Conservation (phyloP, 2,888 invertebrate species). For the Neria commutata region DNA sequence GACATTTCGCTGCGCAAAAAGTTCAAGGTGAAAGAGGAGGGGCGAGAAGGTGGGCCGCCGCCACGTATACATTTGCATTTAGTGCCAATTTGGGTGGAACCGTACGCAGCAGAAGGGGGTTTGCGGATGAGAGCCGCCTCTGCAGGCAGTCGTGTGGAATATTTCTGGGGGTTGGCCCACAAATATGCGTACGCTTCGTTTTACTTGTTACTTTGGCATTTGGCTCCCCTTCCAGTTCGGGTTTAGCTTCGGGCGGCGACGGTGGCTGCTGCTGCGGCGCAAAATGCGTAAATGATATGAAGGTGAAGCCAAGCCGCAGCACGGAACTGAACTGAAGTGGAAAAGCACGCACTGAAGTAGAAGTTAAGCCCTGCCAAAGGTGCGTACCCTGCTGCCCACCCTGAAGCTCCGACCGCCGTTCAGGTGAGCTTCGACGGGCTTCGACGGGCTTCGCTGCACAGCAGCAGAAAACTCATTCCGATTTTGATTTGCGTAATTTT, state of each 20-base stretch:
- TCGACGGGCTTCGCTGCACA: neutral
- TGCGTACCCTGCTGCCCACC: neutral
- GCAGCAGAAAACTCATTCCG: neutral
- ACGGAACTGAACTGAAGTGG: slow-evolving; percentile 15
- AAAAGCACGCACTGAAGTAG: neutral
- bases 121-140: neutral
- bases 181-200: slow-evolving; percentile 10
- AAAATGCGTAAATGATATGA: slow-evolving; percentile 3
- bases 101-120: neutral
- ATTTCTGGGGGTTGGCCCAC: neutral
- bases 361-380: neutral
- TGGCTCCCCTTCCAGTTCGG: neutral
- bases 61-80: slow-evolving; percentile 25
- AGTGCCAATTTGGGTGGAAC: slow-evolving; percentile 23
- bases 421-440: no score
- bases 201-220: no score
- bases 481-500: slow-evolving; percentile 55
- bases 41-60: neutral
- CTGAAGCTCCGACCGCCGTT: no score
- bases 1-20: slow-evolving; percentile 3
- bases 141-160: neutral
- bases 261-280: neutral
- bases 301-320: neutral
- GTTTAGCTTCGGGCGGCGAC: neutral
- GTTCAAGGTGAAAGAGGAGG: slow-evolving; percentile 1